A percentile compares a stretch with the other conserved stretches of the same genome.
Evolutionary conservation across 2,797 vertebrate species (phyloP).

Genomic region (Hydrocynus forskahlii): DNA sequence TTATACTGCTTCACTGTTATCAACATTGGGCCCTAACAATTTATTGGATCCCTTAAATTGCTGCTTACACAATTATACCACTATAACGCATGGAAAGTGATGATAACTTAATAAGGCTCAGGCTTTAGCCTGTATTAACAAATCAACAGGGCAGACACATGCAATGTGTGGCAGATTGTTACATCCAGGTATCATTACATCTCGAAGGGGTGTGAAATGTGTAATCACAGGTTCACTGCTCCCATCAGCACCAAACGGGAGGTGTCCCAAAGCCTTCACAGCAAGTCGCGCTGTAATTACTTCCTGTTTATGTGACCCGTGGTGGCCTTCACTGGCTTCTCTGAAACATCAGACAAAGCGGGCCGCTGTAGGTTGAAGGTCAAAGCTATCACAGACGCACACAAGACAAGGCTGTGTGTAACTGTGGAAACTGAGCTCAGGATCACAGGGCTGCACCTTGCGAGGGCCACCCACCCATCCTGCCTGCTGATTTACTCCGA

Average conservation of each 20-base stretch:
- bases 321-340: slow-evolving; percentile 46
- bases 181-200: background rate
- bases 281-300: slow-evolving; percentile 53
- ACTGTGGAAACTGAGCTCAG: slow-evolving; percentile 43
- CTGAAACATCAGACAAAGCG: slow-evolving; percentile 55
- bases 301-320: slow-evolving; percentile 65
- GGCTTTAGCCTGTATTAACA: too few relatives aligned
- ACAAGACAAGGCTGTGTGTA: slow-evolving; percentile 40
- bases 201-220: background rate
- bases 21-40: too few relatives aligned
- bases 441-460: slow-evolving; percentile 50
- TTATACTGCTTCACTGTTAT: too few relatives aligned
- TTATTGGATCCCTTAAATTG: too few relatives aligned
- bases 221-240: background rate
- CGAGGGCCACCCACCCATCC: slow-evolving; percentile 23
- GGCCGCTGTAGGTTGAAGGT: slow-evolving; percentile 49
- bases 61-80: background rate
- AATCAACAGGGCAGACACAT: too few relatives aligned
- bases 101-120: background rate
- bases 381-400: slow-evolving; percentile 59
- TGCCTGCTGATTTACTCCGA: slow-evolving; percentile 39
- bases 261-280: background rate
- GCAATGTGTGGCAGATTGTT: background rate
- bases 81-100: background rate
- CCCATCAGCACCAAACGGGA: slow-evolving; percentile 34